These are phyloP conservation scores for Himalopsyche japonica DNA, from an alignment of 2,888 invertebrate species.

Conservation along the genomic window DNA sequence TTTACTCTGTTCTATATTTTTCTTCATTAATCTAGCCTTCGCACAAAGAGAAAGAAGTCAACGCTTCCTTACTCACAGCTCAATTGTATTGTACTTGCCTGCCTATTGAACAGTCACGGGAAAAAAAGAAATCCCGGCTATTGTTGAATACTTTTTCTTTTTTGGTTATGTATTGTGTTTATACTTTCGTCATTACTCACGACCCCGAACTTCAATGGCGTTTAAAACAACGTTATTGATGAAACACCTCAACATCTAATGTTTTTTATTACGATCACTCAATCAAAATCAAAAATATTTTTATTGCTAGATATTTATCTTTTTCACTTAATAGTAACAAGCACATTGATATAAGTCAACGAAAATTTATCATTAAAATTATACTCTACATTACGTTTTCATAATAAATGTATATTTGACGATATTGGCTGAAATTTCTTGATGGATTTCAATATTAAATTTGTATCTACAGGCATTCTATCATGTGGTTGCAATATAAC, in stretches of 20 bases:
- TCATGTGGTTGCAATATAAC: too few species aligned
- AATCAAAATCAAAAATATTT: too few species aligned
- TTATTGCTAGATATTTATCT: too few species aligned
- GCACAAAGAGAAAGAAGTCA: slow-evolving; percentile 18
- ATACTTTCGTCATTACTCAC: not conserved
- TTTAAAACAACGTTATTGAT: not conserved
- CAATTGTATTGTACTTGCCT: slow-evolving; percentile 6
- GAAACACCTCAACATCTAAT: not conserved
- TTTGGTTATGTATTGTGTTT: not conserved
- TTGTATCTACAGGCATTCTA: too few species aligned
- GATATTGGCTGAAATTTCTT: too few species aligned
- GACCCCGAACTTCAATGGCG: not conserved
- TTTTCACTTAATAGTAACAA: too few species aligned
- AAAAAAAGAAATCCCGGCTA: not conserved
- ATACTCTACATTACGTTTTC: too few species aligned
- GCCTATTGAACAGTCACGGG: slow-evolving; percentile 17
- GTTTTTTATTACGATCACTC: not conserved
- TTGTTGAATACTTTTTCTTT: not conserved
- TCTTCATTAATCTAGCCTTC: not conserved
- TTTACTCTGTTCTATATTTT: not conserved
- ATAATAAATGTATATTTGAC: too few species aligned
- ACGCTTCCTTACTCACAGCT: not conserved
- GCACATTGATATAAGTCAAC: too few species aligned
- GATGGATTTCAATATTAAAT: too few species aligned
- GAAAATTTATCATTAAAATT: too few species aligned